These are phyloP conservation scores for Drosophila meridionalis DNA, from an alignment of 2,888 invertebrate species.

Conservation along the genomic window DNA sequence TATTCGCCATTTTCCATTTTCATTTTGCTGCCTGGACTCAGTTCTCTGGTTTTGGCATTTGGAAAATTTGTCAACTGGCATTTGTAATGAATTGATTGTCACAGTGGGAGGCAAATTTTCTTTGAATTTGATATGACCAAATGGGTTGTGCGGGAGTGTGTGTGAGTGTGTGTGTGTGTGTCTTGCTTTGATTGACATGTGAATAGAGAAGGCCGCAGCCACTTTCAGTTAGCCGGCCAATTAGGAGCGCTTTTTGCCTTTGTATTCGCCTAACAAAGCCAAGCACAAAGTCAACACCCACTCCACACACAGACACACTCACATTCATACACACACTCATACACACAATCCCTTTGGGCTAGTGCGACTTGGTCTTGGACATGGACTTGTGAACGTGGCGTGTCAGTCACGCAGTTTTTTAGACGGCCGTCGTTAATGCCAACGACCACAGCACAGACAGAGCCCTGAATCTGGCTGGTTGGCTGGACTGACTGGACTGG, in stretches of 20 bases:
- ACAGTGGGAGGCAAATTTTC: conserved; percentile 61
- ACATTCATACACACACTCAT: neutral
- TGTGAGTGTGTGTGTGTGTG: conserved; percentile 15
- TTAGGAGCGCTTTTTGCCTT: conserved; percentile 79
- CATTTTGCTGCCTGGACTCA: neutral
- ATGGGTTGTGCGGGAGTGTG: conserved; percentile 27
- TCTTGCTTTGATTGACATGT: conserved; percentile 75
- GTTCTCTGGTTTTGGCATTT: conserved; percentile 49
- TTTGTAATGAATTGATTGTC: conserved; percentile 76
- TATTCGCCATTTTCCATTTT: conserved; percentile 26
- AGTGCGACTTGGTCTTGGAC: conserved; percentile 35
- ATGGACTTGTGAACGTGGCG: conserved; percentile 51
- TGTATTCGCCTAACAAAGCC: conserved; percentile 72
- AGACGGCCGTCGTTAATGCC: conserved; percentile 67
- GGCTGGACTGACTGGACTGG: neutral
- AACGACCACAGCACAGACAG: conserved; percentile 64
- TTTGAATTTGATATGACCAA: conserved; percentile 64
- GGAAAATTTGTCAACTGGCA: conserved; percentile 71
- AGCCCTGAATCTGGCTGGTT: conserved; percentile 12
- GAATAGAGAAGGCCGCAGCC: conserved; percentile 78
- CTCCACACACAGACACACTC: conserved; percentile 8
- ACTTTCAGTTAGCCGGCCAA: conserved; percentile 73
- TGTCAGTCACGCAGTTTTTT: conserved; percentile 82
- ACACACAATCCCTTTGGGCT: conserved; percentile 13
- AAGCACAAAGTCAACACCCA: conserved; percentile 59